Evolutionary conservation across 2,113 vertebrate species (phyloP), one percentile per base, ranked within the genome.

Genomic region (Tenrec ecaudatus): DNA sequence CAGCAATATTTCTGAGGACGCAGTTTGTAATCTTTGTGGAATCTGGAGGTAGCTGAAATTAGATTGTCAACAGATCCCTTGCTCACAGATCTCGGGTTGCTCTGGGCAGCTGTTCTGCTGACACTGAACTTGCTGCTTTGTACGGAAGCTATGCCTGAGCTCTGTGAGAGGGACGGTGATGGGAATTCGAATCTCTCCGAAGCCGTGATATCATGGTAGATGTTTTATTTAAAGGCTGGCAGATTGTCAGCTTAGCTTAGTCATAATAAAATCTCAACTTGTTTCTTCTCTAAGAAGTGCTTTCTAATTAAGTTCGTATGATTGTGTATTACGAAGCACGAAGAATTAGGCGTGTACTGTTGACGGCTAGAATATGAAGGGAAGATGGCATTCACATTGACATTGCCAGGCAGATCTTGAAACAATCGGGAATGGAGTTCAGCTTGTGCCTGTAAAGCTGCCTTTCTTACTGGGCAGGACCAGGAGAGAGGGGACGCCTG

Each of bases 31-130:
- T 95, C 96, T 9, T 90, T 88, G 75, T 96, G 93, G 94, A 89
- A 93, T 97, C 96, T 91, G 40, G 68, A 20, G 57, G 89, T 66
- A 29, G 94, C 97, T 95, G 94, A 97, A 97, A 97, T 96, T 95
- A 97, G 96, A 96, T 82, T 92, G 11, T 17, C 89, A 81, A 57
- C 92, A 47, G 68, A 90, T 93, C 89, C 87, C 92, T 82, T 36
- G 75, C 85, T 95, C 95, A 2, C 53, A 17, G 84, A 2, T 66
- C 92, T 81, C 82, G 86, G 53, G 40, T 94, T 91, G 94, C 82
- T 73, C 82, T 14, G 36, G 96, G 62, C 96, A 97, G 96, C 97
- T 97, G 97, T 27, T 96, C 36, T 88, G 79, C 76, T 68, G 77
- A 43, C 96, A 86, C 95, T 33, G 94, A 94, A 4, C 91, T 2